Base-by-base conservation (phyloP, 2,113 vertebrate genomes). In the Anseranas semipalmata region DNA sequence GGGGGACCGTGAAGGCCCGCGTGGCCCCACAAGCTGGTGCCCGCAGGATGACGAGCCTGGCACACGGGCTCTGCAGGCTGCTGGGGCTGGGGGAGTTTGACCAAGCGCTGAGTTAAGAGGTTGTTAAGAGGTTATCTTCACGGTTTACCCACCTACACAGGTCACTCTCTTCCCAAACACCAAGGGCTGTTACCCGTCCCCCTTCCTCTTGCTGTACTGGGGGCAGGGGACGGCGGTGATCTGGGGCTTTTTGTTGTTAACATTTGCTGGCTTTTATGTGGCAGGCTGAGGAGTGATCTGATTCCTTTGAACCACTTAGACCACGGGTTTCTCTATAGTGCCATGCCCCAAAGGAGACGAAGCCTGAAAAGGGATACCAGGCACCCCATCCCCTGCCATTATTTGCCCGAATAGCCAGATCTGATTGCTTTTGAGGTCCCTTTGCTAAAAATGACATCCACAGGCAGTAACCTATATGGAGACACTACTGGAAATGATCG, bases 11-110 rank as follows among this genome's bases (percentile, higher is more conserved):
- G 33, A 32, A 68, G 78, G 48, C 43, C 7, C 50, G 45, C 45
- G 39, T 43, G 52, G 53, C 43, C 24, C 39, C 73, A 35, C 0
- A 0, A 62, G 72, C 32, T 83, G 43, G 21, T 58, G 30, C 33
- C 9, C 20, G 18, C n/a, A 25, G 22, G 37, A 1, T 33, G 27
- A 28, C 2, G 1, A 59, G 43, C 12, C 33, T 2, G 2, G 21
- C 2, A 2, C 3, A 0, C 39, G 24, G 53, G 28, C 50, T 58
- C 11, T 37, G 52, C 25, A 33, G 37, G 43, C 21, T 43, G 46
- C 28, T n/a, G 0, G 70, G 58, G 45, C 37, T 60, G 24, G 7
- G 13, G n/a, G 32, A 43, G 18, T 46, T 33, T 65, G 52, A 25
- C 30, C 33, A 67, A 80, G 39, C 14, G 11, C 27, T 22, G 45